Percentiles rank a stretch among this genome's conserved stretches.
Evolutionary conservation across 2,888 invertebrate genomes (phyloP).

Genomic region (Drosophila koepferae): DNA sequence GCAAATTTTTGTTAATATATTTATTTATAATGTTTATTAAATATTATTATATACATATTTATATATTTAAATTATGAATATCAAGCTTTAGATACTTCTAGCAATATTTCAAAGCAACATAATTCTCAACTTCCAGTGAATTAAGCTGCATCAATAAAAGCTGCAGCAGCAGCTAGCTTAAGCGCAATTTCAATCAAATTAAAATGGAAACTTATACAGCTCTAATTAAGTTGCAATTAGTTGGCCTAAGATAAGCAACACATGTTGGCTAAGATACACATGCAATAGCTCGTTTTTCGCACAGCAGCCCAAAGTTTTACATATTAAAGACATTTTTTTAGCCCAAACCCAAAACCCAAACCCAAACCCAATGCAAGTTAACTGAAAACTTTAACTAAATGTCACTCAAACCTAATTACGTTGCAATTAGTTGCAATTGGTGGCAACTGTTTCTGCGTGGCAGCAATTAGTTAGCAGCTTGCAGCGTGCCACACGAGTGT

Average conservation of each 20-base stretch:
- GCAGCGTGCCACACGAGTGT: conserved; percentile 11
- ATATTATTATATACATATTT: too few species aligned
- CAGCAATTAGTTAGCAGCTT: conserved; percentile 14
- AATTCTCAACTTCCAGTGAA: neutral
- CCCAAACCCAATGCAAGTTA: neutral
- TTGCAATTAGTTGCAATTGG: conserved; percentile 39
- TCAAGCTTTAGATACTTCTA: neutral
- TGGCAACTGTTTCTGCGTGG: conserved; percentile 10
- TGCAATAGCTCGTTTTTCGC: neutral
- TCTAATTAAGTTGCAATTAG: conserved; percentile 2
- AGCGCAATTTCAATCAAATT: neutral
- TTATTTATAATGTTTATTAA: too few species aligned
- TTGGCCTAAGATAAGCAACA: neutral
- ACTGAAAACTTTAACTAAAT: conserved; percentile 17
- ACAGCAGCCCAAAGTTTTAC: neutral
- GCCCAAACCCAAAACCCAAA: too few species aligned
- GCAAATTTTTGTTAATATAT: too few species aligned
- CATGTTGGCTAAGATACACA: neutral
- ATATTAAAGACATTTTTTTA: neutral
- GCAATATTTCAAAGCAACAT: too few species aligned
- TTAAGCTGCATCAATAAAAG: neutral
- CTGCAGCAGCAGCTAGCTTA: neutral
- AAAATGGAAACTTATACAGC: neutral
- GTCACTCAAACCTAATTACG: conserved; percentile 53
- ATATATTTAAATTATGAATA: too few species aligned